Conservation (phyloP, 2,797 vertebrate species). For the Neomorphus geoffroyi region DNA sequence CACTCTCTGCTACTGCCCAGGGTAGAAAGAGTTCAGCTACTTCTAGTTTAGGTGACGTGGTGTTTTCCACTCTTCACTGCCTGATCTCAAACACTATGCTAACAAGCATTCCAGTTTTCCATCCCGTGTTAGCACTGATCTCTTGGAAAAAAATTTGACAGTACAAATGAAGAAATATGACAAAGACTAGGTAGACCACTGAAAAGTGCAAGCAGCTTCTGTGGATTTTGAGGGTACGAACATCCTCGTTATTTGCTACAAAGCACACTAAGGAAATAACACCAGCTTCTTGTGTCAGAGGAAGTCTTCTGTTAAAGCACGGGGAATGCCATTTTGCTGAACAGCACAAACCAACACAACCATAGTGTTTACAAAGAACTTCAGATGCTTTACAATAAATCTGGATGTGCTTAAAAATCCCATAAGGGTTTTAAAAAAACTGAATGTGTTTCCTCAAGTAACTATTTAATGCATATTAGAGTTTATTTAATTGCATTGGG, state of each 20-base stretch:
- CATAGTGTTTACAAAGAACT: constrained; percentile 62
- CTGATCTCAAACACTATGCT: not conserved
- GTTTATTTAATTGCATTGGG: constrained; percentile 80
- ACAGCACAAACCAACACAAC: constrained; percentile 2
- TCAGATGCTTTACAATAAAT: constrained; percentile 73
- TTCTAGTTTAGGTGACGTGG: not conserved
- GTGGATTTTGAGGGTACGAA: not conserved
- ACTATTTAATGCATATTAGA: constrained; percentile 81
- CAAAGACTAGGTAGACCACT: not conserved
- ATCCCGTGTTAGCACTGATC: not conserved
- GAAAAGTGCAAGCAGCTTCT: not conserved
- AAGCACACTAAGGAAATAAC: not conserved
- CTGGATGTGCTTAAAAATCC: constrained; percentile 75
- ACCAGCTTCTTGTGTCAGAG: not conserved
- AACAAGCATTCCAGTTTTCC: not conserved
- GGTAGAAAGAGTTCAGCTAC: not conserved
- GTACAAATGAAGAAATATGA: not conserved
- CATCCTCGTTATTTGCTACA: not conserved
- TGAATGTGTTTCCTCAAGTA: constrained; percentile 78
- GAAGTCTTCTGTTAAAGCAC: not conserved
- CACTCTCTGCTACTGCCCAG: not conserved
- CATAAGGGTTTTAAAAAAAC: constrained; percentile 71
- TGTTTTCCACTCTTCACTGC: not conserved
- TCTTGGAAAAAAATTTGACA: not conserved
- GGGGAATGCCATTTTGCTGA: constrained; percentile 21